These are phyloP conservation scores for Limonius californicus DNA, from an alignment of 1,140 invertebrate species.

Conservation along the genomic window DNA sequence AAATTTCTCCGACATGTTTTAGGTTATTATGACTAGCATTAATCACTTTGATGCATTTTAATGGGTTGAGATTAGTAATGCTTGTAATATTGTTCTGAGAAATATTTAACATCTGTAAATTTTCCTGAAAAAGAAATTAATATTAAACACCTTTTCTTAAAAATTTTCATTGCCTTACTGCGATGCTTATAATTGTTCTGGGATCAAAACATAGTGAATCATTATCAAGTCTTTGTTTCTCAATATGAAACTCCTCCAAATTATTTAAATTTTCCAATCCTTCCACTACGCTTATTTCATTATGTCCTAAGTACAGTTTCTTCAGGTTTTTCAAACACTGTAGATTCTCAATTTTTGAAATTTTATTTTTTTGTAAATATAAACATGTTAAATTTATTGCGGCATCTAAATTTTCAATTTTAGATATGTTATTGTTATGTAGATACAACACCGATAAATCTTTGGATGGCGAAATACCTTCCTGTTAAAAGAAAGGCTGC, in stretches of 20 bases:
- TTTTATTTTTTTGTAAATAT: conserved; percentile 66
- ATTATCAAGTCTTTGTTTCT: conserved; percentile 58
- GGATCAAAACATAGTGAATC: conserved; percentile 66
- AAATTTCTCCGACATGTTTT: conserved; percentile 49
- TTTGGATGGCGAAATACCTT: neutral
- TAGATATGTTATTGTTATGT: conserved; percentile 58
- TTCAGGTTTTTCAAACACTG: conserved; percentile 54
- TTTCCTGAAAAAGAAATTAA: conserved; percentile 41
- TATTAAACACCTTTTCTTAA: neutral
- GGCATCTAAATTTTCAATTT: conserved; percentile 58
- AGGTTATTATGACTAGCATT: conserved; percentile 52
- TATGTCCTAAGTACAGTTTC: conserved; percentile 64
- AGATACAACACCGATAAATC: conserved; percentile 60
- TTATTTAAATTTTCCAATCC: conserved; percentile 57
- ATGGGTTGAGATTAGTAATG: conserved; percentile 45
- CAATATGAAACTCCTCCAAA: conserved; percentile 63
- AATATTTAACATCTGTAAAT: conserved; percentile 51
- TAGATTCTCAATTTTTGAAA: conserved; percentile 61
- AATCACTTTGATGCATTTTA: conserved; percentile 47
- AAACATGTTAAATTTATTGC: conserved; percentile 59
- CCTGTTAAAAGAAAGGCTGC: neutral
- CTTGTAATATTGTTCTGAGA: conserved; percentile 50
- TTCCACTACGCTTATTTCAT: conserved; percentile 64
- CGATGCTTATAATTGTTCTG: conserved; percentile 53
- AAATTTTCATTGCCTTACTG: conserved; percentile 49